phyloP scores from a whole-genome alignment of 1,140 invertebrate genomes.

The Dufourea novaeangliae region DNA sequence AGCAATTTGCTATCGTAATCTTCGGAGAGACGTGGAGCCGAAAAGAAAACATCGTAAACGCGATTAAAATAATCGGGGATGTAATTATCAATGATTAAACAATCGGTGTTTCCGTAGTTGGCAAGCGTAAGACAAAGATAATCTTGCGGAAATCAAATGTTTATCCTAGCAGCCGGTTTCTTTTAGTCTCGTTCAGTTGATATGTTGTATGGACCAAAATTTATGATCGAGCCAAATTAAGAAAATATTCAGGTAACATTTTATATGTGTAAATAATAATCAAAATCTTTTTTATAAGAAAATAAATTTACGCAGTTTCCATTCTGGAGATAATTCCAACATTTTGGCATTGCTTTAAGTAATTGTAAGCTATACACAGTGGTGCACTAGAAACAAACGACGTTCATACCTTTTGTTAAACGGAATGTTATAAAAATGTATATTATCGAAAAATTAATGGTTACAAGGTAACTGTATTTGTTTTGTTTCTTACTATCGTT shows the following conservation, averaged over 20 bases:
- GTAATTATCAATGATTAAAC: conserved; percentile 57
- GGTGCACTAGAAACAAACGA: too few species aligned
- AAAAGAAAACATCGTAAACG: conserved; percentile 27
- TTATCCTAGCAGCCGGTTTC: conserved; percentile 3
- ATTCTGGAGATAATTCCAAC: too few species aligned
- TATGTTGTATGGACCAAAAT: conserved; percentile 40
- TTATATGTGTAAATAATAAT: too few species aligned
- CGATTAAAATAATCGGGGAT: neutral
- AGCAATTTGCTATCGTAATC: conserved; percentile 16
- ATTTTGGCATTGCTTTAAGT: too few species aligned
- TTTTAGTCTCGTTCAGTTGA: neutral
- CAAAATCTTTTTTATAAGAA: too few species aligned
- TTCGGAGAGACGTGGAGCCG: neutral
- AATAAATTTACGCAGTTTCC: too few species aligned
- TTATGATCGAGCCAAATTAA: conserved; percentile 23
- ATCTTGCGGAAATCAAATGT: conserved; percentile 55
- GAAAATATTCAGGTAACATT: neutral
- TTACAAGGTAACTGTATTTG: too few species aligned
- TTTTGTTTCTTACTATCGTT: too few species aligned
- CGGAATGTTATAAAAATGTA: too few species aligned
- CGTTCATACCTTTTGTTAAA: too few species aligned
- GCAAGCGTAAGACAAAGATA: conserved; percentile 32
- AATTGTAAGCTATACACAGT: too few species aligned
- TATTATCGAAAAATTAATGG: too few species aligned
- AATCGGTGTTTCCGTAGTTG: conserved; percentile 29